Evolutionary conservation across 2,113 vertebrate species (phyloP).

Genomic region (Dicaeum eximium): DNA sequence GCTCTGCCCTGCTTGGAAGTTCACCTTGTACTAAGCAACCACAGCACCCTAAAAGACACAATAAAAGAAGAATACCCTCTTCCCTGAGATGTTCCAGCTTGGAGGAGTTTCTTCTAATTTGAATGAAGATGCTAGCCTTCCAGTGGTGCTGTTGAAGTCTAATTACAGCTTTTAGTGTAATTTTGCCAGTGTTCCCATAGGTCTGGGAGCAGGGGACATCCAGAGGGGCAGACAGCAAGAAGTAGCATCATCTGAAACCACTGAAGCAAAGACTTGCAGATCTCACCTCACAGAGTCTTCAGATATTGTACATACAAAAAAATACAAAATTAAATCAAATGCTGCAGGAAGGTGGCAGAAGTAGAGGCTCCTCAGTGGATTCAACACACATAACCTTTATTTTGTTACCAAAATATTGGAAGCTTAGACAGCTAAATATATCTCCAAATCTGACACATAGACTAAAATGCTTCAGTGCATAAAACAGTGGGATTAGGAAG

Average conservation of each 20-base stretch:
- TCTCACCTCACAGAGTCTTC: background rate
- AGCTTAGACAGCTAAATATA: background rate
- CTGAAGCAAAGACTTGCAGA: background rate
- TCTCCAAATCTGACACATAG: background rate
- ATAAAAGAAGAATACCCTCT: background rate
- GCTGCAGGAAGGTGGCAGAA: background rate
- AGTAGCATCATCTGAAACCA: background rate
- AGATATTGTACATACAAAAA: background rate
- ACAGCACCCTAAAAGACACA: background rate
- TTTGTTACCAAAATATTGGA: background rate
- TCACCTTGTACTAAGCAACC: background rate
- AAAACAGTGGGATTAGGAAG: background rate
- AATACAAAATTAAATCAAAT: background rate
- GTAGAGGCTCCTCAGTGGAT: background rate
- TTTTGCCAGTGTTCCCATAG: background rate
- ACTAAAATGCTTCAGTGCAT: background rate
- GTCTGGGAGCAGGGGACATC: background rate
- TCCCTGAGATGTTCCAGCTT: background rate
- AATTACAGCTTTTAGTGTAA: rapidly evolving
- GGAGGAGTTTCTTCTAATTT: background rate
- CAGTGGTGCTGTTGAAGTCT: background rate
- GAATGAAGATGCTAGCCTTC: background rate
- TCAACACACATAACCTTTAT: background rate
- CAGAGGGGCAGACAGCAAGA: background rate
- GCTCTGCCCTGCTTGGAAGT: background rate